Conservation (phyloP, 2,888 invertebrate species). For the Alloscopus bannaensis region DNA sequence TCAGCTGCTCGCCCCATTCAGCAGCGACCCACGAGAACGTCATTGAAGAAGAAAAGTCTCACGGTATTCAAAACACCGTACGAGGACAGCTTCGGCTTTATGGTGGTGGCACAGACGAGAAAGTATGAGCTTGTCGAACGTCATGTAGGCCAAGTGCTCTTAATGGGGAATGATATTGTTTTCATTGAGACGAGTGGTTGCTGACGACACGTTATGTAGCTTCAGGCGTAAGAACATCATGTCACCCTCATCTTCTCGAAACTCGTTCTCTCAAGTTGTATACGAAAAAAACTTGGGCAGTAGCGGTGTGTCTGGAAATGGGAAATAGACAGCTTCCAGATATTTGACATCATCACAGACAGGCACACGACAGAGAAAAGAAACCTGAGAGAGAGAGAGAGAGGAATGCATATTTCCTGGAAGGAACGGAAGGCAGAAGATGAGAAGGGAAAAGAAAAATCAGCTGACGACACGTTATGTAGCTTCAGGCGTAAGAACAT, state of each 20-base stretch:
- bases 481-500: slow-evolving; percentile 14
- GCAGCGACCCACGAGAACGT: slow-evolving; percentile 50
- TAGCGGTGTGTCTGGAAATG: not conserved
- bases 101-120: slow-evolving; percentile 65
- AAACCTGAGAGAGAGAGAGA: not conserved
- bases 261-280: not conserved
- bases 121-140: slow-evolving; percentile 70
- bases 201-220: slow-evolving; percentile 44
- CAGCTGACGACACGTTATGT: slow-evolving; percentile 44
- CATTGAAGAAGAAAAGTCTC: slow-evolving; percentile 64
- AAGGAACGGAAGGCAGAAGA: slow-evolving; percentile 28
- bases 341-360: slow-evolving; percentile 37
- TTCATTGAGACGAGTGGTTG: slow-evolving; percentile 67
- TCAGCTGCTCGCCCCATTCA: slow-evolving; percentile 22
- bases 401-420: slow-evolving; percentile 41
- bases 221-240: slow-evolving; percentile 15
- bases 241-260: not conserved
- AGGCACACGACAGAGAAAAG: too few species aligned
- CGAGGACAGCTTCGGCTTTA: slow-evolving; percentile 66
- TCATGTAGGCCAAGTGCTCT: slow-evolving; percentile 67
- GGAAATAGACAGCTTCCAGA: slow-evolving; percentile 32
- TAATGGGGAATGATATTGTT: slow-evolving; percentile 71
- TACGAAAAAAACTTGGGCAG: slow-evolving; percentile 3
- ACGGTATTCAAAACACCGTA: slow-evolving; percentile 63
- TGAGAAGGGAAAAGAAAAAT: slow-evolving; percentile 44